These are phyloP conservation scores for Rhabdornis inornatus DNA, from an alignment of 2,113 vertebrate species.

Conservation along the genomic window DNA sequence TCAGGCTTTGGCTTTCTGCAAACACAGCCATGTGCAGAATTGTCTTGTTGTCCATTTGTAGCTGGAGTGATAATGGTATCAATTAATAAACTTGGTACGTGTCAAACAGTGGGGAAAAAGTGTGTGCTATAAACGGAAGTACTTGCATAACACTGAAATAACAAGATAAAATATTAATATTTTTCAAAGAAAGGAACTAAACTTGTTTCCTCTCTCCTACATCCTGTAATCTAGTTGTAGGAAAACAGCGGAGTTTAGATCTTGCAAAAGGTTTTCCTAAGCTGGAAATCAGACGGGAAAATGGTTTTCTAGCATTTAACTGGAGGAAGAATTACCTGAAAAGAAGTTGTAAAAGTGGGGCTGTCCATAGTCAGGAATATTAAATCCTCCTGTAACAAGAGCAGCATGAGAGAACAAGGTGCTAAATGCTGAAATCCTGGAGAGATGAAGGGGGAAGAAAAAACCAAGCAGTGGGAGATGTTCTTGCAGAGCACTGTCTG, in stretches of 20 bases:
- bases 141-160: neutral
- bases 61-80: neutral
- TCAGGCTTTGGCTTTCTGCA: neutral
- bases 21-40: neutral
- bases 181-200: neutral
- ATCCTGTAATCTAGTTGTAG: neutral
- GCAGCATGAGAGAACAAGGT: rapidly evolving
- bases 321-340: neutral
- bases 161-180: neutral
- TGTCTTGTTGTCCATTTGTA: neutral
- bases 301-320: neutral
- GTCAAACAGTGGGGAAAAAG: neutral
- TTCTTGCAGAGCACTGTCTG: neutral
- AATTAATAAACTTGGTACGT: neutral
- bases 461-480: neutral
- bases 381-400: neutral
- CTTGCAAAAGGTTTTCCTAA: neutral
- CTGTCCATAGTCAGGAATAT: neutral
- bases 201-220: neutral
- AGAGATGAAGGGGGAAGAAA: neutral
- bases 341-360: neutral
- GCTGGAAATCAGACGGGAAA: neutral
- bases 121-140: neutral
- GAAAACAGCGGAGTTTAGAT: neutral
- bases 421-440: neutral